Base-by-base conservation (phyloP, 2,888 invertebrate genomes). In the Tachina grossa region DNA sequence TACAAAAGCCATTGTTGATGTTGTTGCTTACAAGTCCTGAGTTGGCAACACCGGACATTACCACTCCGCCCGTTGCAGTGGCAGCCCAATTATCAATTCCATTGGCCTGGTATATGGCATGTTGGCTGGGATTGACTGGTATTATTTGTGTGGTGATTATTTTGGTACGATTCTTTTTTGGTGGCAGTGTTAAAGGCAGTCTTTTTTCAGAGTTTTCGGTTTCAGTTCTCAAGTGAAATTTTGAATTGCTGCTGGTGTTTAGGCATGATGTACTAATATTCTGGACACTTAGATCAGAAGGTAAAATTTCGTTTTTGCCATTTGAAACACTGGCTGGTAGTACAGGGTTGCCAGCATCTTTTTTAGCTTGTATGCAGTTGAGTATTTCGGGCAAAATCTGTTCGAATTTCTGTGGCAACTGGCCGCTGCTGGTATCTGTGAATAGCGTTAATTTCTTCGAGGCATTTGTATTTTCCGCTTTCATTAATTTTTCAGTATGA, bases 371-470 rank as follows among this genome's bases (percentile, higher is more conserved):
- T 77, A 92, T 92, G 61, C 90, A 89, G 74, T 87, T 89, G 31
- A 92, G 89, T 76, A 92, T 89, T 84, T 92, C 91, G 1, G 92
- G 92, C 9, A 92, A 82, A 39, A 91, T 90, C 68, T 92, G 91
- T 75, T 92, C 92, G 86, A 92, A 89, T 49, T 91, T 89, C 53
- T 92, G 89, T 9, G 92, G 91, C 16, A 92, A 87, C 59, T 89
- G 85, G 63, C 89, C 89, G 59, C 90, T 88, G 0, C 89, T 89
- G 76, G 91, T 91, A 68, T 92, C 91, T 2, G 92, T 90, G 61
- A 91, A 91, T 72, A 92, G 89, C 79, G 92, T 92, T 9, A 92
- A 86, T 78, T 92, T 92, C 84, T 92, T 90, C 9, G 81, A 78
- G 39, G 55, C 87, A 83, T 75, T 87, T 72, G 63, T 72, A 63